A percentile compares a stretch with the other conserved stretches of the same genome.
Evolutionary conservation across 2,113 vertebrate species (phyloP).

Genomic region (Excalfactoria chinensis): DNA sequence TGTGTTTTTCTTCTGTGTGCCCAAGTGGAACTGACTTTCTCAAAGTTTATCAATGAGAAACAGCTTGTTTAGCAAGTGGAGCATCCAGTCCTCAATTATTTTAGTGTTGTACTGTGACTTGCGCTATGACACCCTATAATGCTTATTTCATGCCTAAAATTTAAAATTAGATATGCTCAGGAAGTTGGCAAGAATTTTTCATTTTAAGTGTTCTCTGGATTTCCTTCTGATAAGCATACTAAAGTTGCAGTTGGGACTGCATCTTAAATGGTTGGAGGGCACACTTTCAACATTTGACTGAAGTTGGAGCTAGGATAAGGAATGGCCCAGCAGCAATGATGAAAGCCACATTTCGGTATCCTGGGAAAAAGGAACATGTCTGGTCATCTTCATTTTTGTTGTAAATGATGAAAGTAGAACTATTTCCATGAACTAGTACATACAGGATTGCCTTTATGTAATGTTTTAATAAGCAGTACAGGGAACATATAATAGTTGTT

Average conservation of each 20-base stretch:
- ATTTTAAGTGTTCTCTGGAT: slow-evolving; percentile 68
- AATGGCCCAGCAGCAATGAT: slow-evolving; percentile 29
- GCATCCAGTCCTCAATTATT: slow-evolving; percentile 63
- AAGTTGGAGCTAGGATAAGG: slow-evolving; percentile 61
- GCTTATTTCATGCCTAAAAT: slow-evolving; percentile 72
- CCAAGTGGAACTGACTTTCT: slow-evolving; percentile 44
- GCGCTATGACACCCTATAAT: slow-evolving; percentile 57
- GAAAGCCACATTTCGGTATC: slow-evolving; percentile 48
- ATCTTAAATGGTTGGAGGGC: slow-evolving; percentile 74
- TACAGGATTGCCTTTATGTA: not conserved
- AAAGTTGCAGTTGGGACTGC: slow-evolving; percentile 52
- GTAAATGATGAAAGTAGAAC: slow-evolving; percentile 6
- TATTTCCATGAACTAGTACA: not conserved
- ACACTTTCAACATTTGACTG: slow-evolving; percentile 69
- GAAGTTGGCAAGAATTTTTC: slow-evolving; percentile 58
- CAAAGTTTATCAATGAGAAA: slow-evolving; percentile 69
- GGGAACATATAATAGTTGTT: not conserved
- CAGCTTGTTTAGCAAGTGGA: slow-evolving; percentile 74
- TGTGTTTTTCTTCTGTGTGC: slow-evolving; percentile 24
- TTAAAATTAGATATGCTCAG: slow-evolving; percentile 74
- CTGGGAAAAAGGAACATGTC: slow-evolving; percentile 23
- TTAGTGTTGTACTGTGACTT: slow-evolving; percentile 57
- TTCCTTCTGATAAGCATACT: slow-evolving; percentile 66
- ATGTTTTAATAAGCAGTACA: not conserved
- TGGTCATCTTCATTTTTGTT: slow-evolving; percentile 43